These are phyloP conservation scores for Megaceryle torquata DNA, from an alignment of 2,113 vertebrate species.

Conservation along the genomic window DNA sequence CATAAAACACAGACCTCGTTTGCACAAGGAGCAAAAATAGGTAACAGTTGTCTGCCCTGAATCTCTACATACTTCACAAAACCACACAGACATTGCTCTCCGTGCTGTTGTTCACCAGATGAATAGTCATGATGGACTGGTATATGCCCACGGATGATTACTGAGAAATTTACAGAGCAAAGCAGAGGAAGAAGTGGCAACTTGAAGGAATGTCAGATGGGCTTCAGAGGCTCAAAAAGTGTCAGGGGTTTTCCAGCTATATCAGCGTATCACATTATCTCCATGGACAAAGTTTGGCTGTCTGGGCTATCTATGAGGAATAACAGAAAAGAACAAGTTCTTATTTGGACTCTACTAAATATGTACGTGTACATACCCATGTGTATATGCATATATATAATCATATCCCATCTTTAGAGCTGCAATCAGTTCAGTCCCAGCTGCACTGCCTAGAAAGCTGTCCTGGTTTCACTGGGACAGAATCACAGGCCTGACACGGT, in stretches of 20 bases:
- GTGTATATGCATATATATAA: background rate
- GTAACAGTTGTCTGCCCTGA: background rate
- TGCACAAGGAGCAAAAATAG: conserved; percentile 12
- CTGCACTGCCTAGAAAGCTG: background rate
- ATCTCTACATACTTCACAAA: background rate
- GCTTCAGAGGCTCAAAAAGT: background rate
- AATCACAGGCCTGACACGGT: background rate
- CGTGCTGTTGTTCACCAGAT: background rate
- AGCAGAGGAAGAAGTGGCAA: background rate
- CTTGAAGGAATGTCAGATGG: background rate
- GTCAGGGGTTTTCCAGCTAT: accelerated
- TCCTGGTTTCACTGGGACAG: background rate
- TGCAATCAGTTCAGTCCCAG: background rate
- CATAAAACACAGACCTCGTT: conserved; percentile 32
- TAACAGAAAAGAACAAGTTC: background rate
- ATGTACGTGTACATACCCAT: background rate
- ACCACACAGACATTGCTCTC: background rate
- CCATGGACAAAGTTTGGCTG: background rate
- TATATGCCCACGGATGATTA: background rate
- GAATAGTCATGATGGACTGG: background rate
- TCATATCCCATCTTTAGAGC: background rate
- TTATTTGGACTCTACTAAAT: background rate
- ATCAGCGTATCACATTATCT: background rate
- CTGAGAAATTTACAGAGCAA: background rate
- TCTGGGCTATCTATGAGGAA: background rate